These are phyloP conservation scores for Cheilosia scutellata DNA, from an alignment of 2,888 invertebrate species.

Conservation along the genomic window DNA sequence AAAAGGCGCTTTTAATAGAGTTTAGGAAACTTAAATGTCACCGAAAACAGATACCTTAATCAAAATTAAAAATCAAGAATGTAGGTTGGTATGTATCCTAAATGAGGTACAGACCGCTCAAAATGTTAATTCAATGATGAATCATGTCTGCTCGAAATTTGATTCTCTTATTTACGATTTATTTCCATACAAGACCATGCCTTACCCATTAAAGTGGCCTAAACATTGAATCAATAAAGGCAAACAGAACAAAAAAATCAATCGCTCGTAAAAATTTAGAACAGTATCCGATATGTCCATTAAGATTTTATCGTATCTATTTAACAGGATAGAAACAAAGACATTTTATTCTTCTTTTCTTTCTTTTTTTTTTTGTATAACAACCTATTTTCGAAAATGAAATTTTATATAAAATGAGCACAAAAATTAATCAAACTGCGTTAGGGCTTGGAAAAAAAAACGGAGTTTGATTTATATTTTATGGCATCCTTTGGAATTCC, in stretches of 20 bases:
- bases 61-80: constrained; percentile 9
- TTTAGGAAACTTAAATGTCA: constrained; percentile 26
- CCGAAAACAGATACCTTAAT: constrained; percentile 26
- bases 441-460: constrained; percentile 7
- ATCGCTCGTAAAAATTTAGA: constrained; percentile 57
- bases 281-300: constrained; percentile 58
- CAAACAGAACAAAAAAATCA: constrained; percentile 12
- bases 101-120: neutral
- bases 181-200: constrained; percentile 26
- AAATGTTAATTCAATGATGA: constrained; percentile 44
- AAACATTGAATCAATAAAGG: neutral
- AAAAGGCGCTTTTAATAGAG: constrained; percentile 48
- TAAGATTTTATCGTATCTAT: constrained; percentile 56
- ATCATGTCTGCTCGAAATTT: constrained; percentile 54
- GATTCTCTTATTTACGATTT: constrained; percentile 26
- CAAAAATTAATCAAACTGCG: constrained; percentile 49
- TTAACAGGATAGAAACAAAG: constrained; percentile 47
- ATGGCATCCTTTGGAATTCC: constrained; percentile 35
- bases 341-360: constrained; percentile 34
- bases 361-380: constrained; percentile 25
- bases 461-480: constrained; percentile 57
- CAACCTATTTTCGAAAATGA: constrained; percentile 49
- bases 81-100: neutral
- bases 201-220: neutral
- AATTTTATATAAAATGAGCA: constrained; percentile 38